Base-by-base conservation (phyloP, 2,797 vertebrate genomes). In the Nothura maculosa region DNA sequence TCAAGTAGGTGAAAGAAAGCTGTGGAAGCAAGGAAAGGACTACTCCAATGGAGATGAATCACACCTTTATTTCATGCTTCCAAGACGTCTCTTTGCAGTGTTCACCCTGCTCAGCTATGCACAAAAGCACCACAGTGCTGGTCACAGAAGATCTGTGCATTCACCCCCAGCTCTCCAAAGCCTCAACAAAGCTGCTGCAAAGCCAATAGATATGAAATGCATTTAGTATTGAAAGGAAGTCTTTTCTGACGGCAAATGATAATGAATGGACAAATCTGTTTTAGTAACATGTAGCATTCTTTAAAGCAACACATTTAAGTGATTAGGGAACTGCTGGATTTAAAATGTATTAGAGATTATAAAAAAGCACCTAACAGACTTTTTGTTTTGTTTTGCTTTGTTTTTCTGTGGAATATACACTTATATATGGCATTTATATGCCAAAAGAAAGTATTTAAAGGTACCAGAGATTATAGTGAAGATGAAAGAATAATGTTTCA, bases 281-380 rank as follows among this genome's bases (percentile, higher is more conserved):
- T 62, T 47, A 85, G 30, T 6, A 27, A 52, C 27, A 38, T 57
- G 25, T 8, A 81, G 36, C 32, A 64, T 30, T 45, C 42, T 70
- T 42, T 66, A 79, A 74, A 78, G 27, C 15, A 70, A 67, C 28
- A 3, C 36, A 79, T 81, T 54, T 50, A 55, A 77, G 21, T 15
- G 68, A 50, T 14, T 80, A 58, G 67, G 81, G 36, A 90, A 43
- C 27, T 80, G 22, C 50, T 91, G 28, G 9, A 77, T 73, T 91
- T 72, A 28, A 40, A 88, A 79, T 43, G 19, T 32, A 50, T 48
- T 9, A 54, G 63, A 77, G 67, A 67, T 90, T 19, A 84, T 81
- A 92, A 48, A 86, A 90, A 88, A 84, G 43, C n/a, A 80, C 20
- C 25, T 63, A 83, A 21, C n/a, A 75, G 12, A 10, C 60, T 42